Conservation (phyloP, 2,113 vertebrate genomes). For the Lucifuga dentata region DNA sequence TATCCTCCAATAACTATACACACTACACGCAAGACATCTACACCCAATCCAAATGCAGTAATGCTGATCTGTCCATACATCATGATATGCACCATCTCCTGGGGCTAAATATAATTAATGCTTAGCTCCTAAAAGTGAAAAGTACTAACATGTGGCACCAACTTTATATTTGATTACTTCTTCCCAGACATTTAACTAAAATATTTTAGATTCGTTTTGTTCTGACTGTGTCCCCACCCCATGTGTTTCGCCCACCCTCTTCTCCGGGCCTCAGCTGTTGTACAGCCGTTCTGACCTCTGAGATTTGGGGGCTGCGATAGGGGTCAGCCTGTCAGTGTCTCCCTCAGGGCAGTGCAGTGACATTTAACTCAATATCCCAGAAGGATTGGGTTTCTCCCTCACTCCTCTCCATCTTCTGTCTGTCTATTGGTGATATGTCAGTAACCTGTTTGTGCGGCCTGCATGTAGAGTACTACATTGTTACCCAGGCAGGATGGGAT, state of each 20-base stretch:
- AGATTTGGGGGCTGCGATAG: conserved; percentile 70
- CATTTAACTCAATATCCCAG: conserved; percentile 85
- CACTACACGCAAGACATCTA: not conserved
- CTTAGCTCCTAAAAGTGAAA: not conserved
- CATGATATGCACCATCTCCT: not conserved
- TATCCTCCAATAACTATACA: not conserved
- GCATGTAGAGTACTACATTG: conserved; percentile 51
- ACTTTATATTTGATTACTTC: not conserved
- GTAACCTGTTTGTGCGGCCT: conserved; percentile 27
- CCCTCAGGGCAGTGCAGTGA: conserved; percentile 76
- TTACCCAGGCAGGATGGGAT: conserved; percentile 50
- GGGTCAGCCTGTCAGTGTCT: conserved; percentile 81
- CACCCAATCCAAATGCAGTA: not conserved
- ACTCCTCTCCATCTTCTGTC: conserved; percentile 63
- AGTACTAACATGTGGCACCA: not conserved
- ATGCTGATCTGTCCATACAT: not conserved
- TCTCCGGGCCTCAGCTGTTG: conserved; percentile 74
- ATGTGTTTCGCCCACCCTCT: conserved; percentile 43
- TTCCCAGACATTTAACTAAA: conserved; percentile 14
- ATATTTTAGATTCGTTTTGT: conserved; percentile 38
- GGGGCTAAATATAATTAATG: no score
- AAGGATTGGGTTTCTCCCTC: conserved; percentile 78
- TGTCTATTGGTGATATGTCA: conserved; percentile 55
- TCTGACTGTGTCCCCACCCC: conserved; percentile 30
- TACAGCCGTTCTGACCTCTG: conserved; percentile 71